Evolutionary conservation across 2,797 vertebrate species (phyloP).

Genomic region (Periophthalmus magnuspinnatus): DNA sequence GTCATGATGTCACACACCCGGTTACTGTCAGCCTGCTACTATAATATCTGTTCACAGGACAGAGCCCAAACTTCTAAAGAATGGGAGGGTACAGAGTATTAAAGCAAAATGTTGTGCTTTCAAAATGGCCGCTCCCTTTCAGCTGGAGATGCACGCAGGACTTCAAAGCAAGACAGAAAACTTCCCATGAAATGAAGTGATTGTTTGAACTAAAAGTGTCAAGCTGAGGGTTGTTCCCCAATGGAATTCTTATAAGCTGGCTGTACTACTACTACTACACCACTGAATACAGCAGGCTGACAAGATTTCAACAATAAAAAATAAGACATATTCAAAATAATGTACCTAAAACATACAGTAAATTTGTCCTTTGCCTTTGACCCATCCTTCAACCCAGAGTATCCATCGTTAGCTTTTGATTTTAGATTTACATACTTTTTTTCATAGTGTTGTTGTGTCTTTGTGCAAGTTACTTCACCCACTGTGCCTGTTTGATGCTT

Average conservation of each 20-base stretch:
- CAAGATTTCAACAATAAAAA: not conserved
- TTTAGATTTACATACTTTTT: not conserved
- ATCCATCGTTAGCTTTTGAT: not conserved
- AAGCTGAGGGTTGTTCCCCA: not conserved
- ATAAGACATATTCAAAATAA: not conserved
- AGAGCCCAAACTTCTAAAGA: conserved; percentile 57
- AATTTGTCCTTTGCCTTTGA: not conserved
- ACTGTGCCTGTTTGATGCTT: not conserved
- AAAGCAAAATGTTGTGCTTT: conserved; percentile 66
- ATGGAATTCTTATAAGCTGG: not conserved
- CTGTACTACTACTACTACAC: not conserved
- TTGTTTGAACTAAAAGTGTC: conserved; percentile 7
- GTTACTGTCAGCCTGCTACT: conserved; percentile 51
- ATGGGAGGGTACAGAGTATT: conserved; percentile 65
- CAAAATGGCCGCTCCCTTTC: conserved; percentile 63
- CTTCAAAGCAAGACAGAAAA: conserved; percentile 69
- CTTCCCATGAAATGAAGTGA: conserved; percentile 41
- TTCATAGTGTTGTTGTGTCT: not conserved
- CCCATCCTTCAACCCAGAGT: not conserved
- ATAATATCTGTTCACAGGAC: conserved; percentile 66
- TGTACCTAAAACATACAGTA: not conserved
- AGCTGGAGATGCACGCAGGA: conserved; percentile 55
- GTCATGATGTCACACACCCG: conserved; percentile 68
- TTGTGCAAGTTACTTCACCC: not conserved
- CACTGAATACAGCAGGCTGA: not conserved